Evolutionary conservation across 1,140 invertebrate genomes (phyloP).

Genomic region (Bombus superbus): DNA sequence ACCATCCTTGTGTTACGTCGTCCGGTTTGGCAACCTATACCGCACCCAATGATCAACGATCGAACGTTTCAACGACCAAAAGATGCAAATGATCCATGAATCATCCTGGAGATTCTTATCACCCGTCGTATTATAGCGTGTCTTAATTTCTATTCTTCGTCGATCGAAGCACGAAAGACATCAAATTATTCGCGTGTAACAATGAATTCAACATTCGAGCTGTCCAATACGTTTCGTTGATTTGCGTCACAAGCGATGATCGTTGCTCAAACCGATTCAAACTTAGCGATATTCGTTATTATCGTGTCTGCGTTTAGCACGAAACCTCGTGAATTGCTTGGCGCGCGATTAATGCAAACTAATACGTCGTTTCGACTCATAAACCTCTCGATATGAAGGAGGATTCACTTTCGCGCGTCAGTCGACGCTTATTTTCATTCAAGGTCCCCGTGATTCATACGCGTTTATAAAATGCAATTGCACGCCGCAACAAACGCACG

Average conservation of each 20-base stretch:
- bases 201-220: too few relatives aligned
- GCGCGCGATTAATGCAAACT: background rate
- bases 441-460: slow-evolving; percentile 40
- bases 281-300: background rate
- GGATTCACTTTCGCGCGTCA: slow-evolving; percentile 30
- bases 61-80: background rate
- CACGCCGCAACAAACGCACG: background rate
- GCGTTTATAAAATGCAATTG: slow-evolving; percentile 41
- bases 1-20: background rate
- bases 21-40: background rate
- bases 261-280: background rate
- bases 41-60: slow-evolving; percentile 2
- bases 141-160: background rate
- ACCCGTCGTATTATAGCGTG: background rate
- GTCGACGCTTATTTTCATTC: slow-evolving; percentile 26
- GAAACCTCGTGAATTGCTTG: background rate
- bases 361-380: background rate
- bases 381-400: background rate
- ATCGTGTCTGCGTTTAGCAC: background rate
- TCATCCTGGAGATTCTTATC: background rate
- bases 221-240: background rate
- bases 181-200: background rate
- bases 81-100: background rate
- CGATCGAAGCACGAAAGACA: background rate
- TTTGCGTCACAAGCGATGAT: background rate